Base-by-base conservation (phyloP, 2,797 vertebrate genomes). In the Myotis myotis region DNA sequence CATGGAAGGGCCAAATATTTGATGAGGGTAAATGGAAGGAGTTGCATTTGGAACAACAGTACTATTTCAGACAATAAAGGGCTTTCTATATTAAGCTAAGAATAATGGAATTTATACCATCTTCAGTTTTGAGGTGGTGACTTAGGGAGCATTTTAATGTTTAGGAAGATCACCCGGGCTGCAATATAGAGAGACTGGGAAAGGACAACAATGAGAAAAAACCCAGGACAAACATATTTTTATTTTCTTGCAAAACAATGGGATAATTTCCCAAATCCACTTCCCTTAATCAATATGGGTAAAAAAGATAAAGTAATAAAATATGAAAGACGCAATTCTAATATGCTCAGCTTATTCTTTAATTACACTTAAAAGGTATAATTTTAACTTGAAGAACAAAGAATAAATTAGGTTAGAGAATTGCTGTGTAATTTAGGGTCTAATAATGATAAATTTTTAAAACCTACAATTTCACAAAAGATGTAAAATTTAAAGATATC, bases 321-420 rank as follows among this genome's bases (percentile, higher is more conserved):
- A 72, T 51, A 64, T 12, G n/a, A 82, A 76, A 64, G 3, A 9
- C 5, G 7, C 2, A 91, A n/a, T 71, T 84, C 41, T 57, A 66
- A 80, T 33, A 30, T 62, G 6, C n/a, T 66, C 3, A 55, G 0
- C 51, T 86, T 91, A 4, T 68, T 41, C 20, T 5, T 74, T 85
- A 53, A 70, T 33, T 74, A 6, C 83, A 68, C 57, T 84, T 38
- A 4, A 36, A 70, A 55, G 5, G 1, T 36, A 1, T 82, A 55
- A 66, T 79, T 78, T 90, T 78, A 72, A 89, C 23, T 92, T 22
- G 36, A 95, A 70, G 17, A 28, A 87, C 88, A 82, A 53, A 62
- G 13, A 72, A 44, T 51, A 80, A 75, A 44, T 3, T 72, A n/a
- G 19, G 0, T 51, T 51, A 22, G 44, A 91, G 15, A 95, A 30